phyloP scores from a whole-genome alignment of 2,888 invertebrate genomes.

The Lycophotia porphyrea region DNA sequence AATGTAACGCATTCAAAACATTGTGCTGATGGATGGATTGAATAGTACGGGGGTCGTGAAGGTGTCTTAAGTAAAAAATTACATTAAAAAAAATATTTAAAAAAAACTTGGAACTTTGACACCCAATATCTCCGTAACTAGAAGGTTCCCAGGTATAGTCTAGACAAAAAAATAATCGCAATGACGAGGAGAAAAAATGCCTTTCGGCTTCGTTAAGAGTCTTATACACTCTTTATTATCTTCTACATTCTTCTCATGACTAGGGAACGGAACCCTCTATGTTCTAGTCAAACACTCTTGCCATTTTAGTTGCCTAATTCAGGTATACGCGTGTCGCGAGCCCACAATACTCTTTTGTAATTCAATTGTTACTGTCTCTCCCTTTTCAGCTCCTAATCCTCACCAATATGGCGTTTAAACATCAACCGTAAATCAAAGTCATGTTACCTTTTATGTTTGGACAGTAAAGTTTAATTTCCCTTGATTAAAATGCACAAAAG shows the following conservation, averaged over 20 bases:
- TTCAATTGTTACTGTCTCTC: constrained; percentile 42
- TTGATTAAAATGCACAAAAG: neutral
- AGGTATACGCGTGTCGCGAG: constrained; percentile 30
- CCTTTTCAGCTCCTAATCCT: constrained; percentile 45
- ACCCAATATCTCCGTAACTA: too few species aligned
- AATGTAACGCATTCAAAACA: too few species aligned
- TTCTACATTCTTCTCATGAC: neutral
- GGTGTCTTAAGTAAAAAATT: too few species aligned
- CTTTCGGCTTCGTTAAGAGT: too few species aligned
- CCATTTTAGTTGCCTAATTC: constrained; percentile 46
- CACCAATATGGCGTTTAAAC: constrained; percentile 8
- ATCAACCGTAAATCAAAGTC: neutral
- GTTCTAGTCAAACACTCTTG: neutral
- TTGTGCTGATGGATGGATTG: too few species aligned
- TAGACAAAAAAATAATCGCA: too few species aligned
- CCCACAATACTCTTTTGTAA: constrained; percentile 46
- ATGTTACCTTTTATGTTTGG: neutral
- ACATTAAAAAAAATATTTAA: too few species aligned
- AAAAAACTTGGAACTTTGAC: too few species aligned
- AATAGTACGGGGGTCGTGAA: too few species aligned
- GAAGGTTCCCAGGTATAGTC: too few species aligned
- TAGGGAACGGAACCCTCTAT: constrained; percentile 28
- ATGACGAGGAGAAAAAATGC: too few species aligned
- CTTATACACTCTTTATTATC: too few species aligned
- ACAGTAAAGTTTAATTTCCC: constrained; percentile 24